Evolutionary conservation across 2,888 invertebrate genomes (phyloP).

Genomic region (Cheilosia soror): DNA sequence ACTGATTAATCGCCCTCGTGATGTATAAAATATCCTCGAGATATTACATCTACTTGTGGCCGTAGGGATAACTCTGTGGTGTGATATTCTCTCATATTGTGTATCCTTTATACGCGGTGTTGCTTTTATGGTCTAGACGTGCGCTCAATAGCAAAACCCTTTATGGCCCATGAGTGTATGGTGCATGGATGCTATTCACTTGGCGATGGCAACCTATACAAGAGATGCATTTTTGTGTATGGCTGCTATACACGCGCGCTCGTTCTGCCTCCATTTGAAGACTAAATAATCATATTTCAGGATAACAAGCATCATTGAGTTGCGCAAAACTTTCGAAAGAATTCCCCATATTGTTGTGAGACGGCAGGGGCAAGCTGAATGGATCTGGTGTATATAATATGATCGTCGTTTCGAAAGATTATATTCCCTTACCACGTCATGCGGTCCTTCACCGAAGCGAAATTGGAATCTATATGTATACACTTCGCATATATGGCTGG

Average conservation of each 20-base stretch:
- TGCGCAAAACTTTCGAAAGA: slow-evolving; percentile 50
- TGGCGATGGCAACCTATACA: neutral
- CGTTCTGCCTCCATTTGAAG: slow-evolving; percentile 35
- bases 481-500: slow-evolving; percentile 18
- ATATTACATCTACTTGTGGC: slow-evolving; percentile 38
- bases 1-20: slow-evolving; percentile 49
- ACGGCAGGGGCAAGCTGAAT: neutral
- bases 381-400: slow-evolving; percentile 16
- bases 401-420: slow-evolving; percentile 35
- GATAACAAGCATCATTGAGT: slow-evolving; percentile 70
- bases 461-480: neutral
- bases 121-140: slow-evolving; percentile 62
- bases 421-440: slow-evolving; percentile 40
- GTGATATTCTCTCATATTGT: slow-evolving; percentile 18
- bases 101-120: slow-evolving; percentile 15
- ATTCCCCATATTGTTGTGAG: slow-evolving; percentile 21
- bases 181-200: slow-evolving; percentile 23
- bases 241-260: slow-evolving; percentile 3
- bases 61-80: neutral
- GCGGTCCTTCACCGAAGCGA: neutral
- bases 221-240: slow-evolving; percentile 29
- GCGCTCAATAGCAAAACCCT: slow-evolving; percentile 42
- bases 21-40: slow-evolving; percentile 32
- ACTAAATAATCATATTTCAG: slow-evolving; percentile 68
- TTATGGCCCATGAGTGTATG: neutral